Evolutionary conservation across 2,797 vertebrate species (phyloP), one percentile per base, ranked within the genome.

Genomic region (Phalloptychus januarius): DNA sequence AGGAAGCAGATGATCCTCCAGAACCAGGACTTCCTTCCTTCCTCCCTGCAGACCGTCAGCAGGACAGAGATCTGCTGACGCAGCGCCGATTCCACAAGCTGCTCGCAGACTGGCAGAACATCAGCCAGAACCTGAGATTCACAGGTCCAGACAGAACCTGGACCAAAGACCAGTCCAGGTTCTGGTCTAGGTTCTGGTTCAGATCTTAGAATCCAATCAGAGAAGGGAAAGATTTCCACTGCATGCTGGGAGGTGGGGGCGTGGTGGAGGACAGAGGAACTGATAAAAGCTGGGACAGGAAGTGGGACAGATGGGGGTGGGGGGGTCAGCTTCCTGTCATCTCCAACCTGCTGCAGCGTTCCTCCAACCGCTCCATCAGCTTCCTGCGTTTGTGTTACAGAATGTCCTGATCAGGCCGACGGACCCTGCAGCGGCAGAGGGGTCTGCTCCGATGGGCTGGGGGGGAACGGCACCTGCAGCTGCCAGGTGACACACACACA

Each of bases 381-480:
- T 40, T 78, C 65, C 72, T 77, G 63, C 33, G 11, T 74, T 25
- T 82, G 38, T 88, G 78, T 77, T 85, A 42, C 81, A 99, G 98
- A 96, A 25, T 99, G 98, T 90, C 98, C 98, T 0, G 97, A 96
- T 33, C 92, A 92, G n/a, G 94, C 95, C 0, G 67, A 20, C 0
- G 80, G 76, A 0, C 96, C 97, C 0, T 99, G 98, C 90, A 96
- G 65, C 0, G 79, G 86, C 83, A 94, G 94, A 63, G 98, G 98
- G 4, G 16, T 0, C 25, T 99, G 98, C 52, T 96, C 93, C 0
- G 96, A 98, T 0, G 97, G 97, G 15, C 88, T 96, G 15, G 91
- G 93, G 1, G 97, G 98, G 1, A 93, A 96, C 0, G 98, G 98
- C 58, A 96, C 91, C 0, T 99, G 98, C 79, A 93, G 72, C 74